Percentiles rank a stretch among this genome's conserved stretches.
phyloP scores from a whole-genome alignment of 2,113 vertebrate genomes.

The Platanista minor region DNA sequence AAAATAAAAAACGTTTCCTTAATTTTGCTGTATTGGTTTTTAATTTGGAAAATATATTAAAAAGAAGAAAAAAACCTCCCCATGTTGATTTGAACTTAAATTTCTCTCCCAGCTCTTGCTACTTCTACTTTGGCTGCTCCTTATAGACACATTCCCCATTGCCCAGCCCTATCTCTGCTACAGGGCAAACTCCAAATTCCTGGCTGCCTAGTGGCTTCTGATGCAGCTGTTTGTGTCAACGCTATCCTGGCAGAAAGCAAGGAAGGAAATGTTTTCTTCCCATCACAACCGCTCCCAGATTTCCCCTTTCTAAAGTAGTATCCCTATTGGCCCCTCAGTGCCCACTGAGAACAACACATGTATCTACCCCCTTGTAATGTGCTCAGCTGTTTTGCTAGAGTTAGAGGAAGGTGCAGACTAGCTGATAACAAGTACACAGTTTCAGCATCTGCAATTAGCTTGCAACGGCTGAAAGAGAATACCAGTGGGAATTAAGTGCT shows the following conservation, averaged over 20 bases:
- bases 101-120: not conserved
- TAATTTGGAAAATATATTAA: not conserved
- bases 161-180: not conserved
- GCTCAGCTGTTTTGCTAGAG: not conserved
- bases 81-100: not conserved
- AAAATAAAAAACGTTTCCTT: not conserved
- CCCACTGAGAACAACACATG: not conserved
- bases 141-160: not conserved
- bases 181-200: not conserved
- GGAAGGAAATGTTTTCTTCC: not conserved
- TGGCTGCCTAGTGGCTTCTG: not conserved
- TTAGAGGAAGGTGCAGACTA: not conserved
- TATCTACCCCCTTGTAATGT: not conserved
- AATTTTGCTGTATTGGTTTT: not conserved
- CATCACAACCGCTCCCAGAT: not conserved
- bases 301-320: not conserved
- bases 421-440: not conserved
- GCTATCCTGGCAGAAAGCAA: not conserved
- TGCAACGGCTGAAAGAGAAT: not conserved
- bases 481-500: not conserved
- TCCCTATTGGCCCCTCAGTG: not conserved
- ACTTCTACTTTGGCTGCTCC: not conserved
- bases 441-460: not conserved
- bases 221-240: not conserved
- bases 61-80: not conserved